These are phyloP conservation scores for Leptinotarsa defecta DNA, from an alignment of 1,140 invertebrate genomes.

Conservation along the genomic window DNA sequence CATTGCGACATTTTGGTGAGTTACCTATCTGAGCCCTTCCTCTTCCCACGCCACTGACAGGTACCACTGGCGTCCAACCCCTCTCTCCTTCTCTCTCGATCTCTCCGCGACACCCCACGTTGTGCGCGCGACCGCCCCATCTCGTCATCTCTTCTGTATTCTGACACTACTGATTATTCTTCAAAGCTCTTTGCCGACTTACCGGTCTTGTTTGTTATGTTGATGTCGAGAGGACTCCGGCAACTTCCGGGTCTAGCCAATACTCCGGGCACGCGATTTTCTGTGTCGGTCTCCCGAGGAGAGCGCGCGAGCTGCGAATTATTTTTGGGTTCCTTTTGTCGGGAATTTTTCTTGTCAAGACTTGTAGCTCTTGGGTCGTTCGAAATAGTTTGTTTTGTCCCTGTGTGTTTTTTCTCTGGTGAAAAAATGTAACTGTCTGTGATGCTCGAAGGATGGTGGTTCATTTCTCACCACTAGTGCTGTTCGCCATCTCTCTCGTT, in stretches of 20 bases:
- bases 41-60: slow-evolving; percentile 3
- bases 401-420: background rate
- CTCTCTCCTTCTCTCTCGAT: slow-evolving; percentile 21
- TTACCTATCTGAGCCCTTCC: background rate
- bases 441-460: slow-evolving; percentile 32
- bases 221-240: slow-evolving; percentile 15
- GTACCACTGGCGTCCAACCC: slow-evolving; percentile 19
- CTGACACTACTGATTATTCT: slow-evolving; percentile 37
- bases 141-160: slow-evolving; percentile 35
- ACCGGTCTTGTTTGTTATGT: slow-evolving; percentile 23
- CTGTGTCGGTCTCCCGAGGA: background rate
- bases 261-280: slow-evolving; percentile 21
- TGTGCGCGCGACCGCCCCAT: slow-evolving; percentile 33
- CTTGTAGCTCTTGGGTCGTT: background rate
- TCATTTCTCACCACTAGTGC: slow-evolving; percentile 21
- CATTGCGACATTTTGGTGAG: too few species aligned
- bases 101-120: slow-evolving; percentile 32
- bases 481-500: slow-evolving; percentile 17
- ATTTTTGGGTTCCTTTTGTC: background rate
- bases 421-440: slow-evolving; percentile 7
- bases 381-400: background rate
- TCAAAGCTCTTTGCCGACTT: slow-evolving; percentile 27
- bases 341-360: too few species aligned
- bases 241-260: slow-evolving; percentile 16
- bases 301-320: background rate